Evolutionary conservation across 2,113 vertebrate species (phyloP).

Genomic region (Lichenostomus cassidix): DNA sequence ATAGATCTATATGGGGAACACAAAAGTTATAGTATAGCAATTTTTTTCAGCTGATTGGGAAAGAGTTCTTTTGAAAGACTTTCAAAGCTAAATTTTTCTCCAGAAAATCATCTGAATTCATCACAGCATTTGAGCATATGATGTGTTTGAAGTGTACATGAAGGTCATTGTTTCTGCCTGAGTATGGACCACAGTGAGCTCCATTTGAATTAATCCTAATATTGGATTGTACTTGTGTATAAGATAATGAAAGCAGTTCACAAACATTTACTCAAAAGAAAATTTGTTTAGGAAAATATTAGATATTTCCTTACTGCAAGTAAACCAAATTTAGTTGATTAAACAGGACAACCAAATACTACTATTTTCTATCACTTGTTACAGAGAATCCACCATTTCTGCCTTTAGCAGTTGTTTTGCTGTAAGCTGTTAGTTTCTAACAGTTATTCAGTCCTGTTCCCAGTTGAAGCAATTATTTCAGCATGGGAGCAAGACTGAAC

Average conservation of each 20-base stretch:
- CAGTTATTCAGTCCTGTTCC: not conserved
- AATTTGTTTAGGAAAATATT: not conserved
- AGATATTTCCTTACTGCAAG: not conserved
- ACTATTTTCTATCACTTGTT: not conserved
- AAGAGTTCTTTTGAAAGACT: not conserved
- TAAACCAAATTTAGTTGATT: not conserved
- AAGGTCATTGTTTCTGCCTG: not conserved
- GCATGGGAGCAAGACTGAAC: not conserved
- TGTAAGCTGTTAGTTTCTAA: not conserved
- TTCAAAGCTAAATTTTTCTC: not conserved
- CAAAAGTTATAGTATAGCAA: not conserved
- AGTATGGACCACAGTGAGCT: not conserved
- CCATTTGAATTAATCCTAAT: not conserved
- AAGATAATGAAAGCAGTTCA: not conserved
- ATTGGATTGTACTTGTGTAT: not conserved
- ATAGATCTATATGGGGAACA: not conserved
- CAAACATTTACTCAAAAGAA: not conserved
- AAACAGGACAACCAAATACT: not conserved
- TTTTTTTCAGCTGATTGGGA: not conserved
- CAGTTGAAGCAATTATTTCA: slow-evolving; percentile 42
- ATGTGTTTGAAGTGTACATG: not conserved
- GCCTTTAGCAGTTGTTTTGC: not conserved
- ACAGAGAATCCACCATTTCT: not conserved
- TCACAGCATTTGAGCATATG: not conserved
- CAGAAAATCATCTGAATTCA: not conserved